Percentiles rank a stretch among this genome's conserved stretches.
phyloP scores from a whole-genome alignment of 2,888 invertebrate species.

The Eupithecia dodoneata region DNA sequence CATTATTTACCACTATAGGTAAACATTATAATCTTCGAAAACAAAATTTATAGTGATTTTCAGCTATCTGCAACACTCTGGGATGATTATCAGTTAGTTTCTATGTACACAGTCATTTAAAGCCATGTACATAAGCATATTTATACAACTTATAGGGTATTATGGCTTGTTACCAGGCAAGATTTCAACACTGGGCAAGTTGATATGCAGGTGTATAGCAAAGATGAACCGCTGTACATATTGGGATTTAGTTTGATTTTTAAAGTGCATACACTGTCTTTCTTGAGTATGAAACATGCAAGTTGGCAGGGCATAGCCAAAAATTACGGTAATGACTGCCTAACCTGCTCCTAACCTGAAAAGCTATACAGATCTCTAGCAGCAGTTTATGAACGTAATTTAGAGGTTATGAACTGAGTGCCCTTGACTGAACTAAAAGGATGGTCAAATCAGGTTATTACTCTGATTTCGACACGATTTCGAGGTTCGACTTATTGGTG shows the following conservation, averaged over 20 bases:
- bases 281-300: not conserved
- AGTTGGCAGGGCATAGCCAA: not conserved
- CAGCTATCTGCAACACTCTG: conserved; percentile 56
- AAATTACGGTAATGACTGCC: conserved; percentile 1
- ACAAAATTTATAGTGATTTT: conserved; percentile 50
- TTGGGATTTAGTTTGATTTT: conserved; percentile 39
- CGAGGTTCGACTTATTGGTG: conserved; percentile 34
- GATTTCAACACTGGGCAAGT: conserved; percentile 56
- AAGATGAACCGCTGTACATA: conserved; percentile 43
- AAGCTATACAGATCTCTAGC: conserved; percentile 41
- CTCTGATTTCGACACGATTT: conserved; percentile 47
- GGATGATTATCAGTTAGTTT: conserved; percentile 67
- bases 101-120: conserved; percentile 58
- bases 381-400: conserved; percentile 57
- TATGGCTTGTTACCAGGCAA: conserved; percentile 78
- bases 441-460: conserved; percentile 65
- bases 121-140: conserved; percentile 55
- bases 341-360: conserved; percentile 52
- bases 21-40: conserved; percentile 46
- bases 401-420: conserved; percentile 76
- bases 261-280: not conserved
- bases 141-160: conserved; percentile 72
- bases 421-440: conserved; percentile 71
- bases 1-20: not conserved
- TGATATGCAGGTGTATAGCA: conserved; percentile 47